Conservation (phyloP, 2,888 invertebrate species). For the Meandrusa payeni region DNA sequence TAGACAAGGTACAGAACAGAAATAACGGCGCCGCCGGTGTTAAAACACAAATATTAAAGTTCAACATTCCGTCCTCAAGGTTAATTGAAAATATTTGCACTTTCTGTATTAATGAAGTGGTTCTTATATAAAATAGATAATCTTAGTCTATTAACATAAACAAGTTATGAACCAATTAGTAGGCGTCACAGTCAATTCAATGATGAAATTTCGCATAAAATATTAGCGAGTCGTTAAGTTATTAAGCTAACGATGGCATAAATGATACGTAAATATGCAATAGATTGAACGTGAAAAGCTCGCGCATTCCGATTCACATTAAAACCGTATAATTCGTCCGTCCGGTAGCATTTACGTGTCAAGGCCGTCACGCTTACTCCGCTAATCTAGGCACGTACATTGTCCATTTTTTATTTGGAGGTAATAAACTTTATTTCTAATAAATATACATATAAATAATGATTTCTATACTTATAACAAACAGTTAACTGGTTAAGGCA, state of each 20-base stretch:
- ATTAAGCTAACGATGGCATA: background rate
- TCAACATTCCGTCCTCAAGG: too few relatives aligned
- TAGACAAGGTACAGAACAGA: too few relatives aligned
- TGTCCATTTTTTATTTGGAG: constrained; percentile 8
- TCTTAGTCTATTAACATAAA: constrained; percentile 7
- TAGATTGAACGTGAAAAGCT: constrained; percentile 5
- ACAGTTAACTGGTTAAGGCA: too few relatives aligned
- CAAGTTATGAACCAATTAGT: constrained; percentile 2
- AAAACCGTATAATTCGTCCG: constrained; percentile 14
- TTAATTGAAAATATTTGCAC: background rate
- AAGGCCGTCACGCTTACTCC: constrained; percentile 16
- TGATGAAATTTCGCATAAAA: constrained; percentile 17
- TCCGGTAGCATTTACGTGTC: constrained; percentile 22
- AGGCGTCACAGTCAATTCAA: constrained; percentile 1
- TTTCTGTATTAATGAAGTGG: background rate
- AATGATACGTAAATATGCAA: constrained; percentile 12
- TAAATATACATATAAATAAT: constrained; percentile 1
- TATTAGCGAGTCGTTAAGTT: background rate
- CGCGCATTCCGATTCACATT: constrained; percentile 18
- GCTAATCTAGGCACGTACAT: constrained; percentile 10
- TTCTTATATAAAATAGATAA: background rate
- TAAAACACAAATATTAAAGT: too few relatives aligned
- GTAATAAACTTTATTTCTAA: background rate
- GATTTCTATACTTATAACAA: background rate
- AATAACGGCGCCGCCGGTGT: too few relatives aligned